phyloP scores from a whole-genome alignment of 2,113 vertebrate genomes.

The Antigone vipio region DNA sequence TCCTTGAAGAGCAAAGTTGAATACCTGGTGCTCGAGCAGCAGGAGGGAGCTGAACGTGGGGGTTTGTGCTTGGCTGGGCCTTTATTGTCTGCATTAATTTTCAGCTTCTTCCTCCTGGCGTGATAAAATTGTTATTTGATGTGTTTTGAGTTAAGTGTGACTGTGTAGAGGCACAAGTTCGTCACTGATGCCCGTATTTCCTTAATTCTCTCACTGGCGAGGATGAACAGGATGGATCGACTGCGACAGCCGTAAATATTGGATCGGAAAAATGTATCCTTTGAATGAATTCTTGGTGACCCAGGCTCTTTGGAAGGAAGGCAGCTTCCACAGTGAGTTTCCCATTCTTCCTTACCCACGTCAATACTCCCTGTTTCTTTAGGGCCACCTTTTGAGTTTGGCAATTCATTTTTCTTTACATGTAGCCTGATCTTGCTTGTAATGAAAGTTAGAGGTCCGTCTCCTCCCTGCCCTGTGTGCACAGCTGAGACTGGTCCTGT shows the following conservation, averaged over 20 bases:
- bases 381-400: not conserved
- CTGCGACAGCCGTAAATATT: not conserved
- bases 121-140: not conserved
- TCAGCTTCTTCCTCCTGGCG: not conserved
- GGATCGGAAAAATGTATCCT: constrained; percentile 80
- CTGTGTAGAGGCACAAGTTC: not conserved
- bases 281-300: not conserved
- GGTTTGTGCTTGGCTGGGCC: not conserved
- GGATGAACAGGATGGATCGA: constrained; percentile 64
- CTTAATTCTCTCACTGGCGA: constrained; percentile 73
- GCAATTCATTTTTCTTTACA: not conserved
- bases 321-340: not conserved
- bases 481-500: not conserved
- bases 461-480: not conserved
- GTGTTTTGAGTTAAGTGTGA: not conserved
- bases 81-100: not conserved
- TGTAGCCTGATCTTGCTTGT: not conserved
- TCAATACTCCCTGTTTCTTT: not conserved
- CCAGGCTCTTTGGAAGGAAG: not conserved
- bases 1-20: not conserved
- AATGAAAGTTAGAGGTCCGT: not conserved
- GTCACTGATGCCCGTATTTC: not conserved
- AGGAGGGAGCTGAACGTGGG: not conserved
- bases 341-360: not conserved
- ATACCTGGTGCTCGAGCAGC: not conserved